Base-by-base conservation (phyloP, 2,797 vertebrate genomes). In the Netta rufina region DNA sequence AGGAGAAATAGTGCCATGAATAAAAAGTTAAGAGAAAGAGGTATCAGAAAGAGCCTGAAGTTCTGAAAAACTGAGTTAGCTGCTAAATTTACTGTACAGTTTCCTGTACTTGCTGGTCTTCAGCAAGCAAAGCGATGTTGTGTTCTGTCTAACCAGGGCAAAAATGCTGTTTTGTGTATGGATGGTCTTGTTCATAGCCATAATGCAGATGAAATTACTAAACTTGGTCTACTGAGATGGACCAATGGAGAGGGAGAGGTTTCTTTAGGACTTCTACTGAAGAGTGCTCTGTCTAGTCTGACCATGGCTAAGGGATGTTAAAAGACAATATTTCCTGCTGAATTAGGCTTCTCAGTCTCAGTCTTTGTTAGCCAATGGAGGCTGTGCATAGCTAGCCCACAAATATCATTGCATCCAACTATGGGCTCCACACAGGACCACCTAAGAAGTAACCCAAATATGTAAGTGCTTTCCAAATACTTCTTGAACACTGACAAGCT, bases 41-140 rank as follows among this genome's bases (percentile, higher is more conserved):
- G 1, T 61, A 20, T 28, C 10, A 22, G 11, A 85, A 61, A 38
- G 15, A 57, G 15, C 24, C 47, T 51, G 15, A 87, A 67, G 17
- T 80, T 89, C 39, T 39, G 30, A 89, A 83, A 67, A 49, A 47
- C 1, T 67, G 5, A 49, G 11, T 71, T 89, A 84, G 15, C 30
- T 56, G 17, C 49, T 80, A 33, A 81, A 61, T 74, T 77, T 11
- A 39, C 15, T 73, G 11, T 53, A 45, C 1, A 3, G 2, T 71
- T 10, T 74, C 32, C 16, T 9, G 17, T 3, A 20, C 4, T 78
- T 88, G 3, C 51, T 91, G 41, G 38, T 4, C 32, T 86, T 43
- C 17, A n/a, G 9, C 13, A 88, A 66, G 41, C 13, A 43, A 66
- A 21, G 22, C 0, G 0, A 16, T 60, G 8, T 58, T 20, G 7